A percentile compares a stretch with the other conserved stretches of the same genome.
Evolutionary conservation across 2,888 invertebrate genomes (phyloP).

Genomic region (Tribolium freemani): DNA sequence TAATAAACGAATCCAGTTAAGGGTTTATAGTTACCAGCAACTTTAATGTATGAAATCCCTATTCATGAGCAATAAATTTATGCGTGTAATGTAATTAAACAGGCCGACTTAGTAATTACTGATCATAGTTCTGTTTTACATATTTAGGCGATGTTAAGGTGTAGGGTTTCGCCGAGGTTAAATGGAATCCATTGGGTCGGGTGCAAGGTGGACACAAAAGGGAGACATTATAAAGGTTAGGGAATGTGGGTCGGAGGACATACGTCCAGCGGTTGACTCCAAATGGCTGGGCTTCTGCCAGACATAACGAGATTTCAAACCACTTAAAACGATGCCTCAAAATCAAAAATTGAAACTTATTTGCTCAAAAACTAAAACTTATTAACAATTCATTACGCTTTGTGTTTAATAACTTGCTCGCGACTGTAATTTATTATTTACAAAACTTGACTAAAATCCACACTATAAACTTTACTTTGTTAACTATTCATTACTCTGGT

Average conservation of each 20-base stretch:
- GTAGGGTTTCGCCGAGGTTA: slow-evolving; percentile 29
- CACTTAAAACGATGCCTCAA: background rate
- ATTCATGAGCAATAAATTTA: slow-evolving; percentile 47
- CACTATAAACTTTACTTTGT: background rate
- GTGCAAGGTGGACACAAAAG: slow-evolving; percentile 43
- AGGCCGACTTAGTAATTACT: slow-evolving; percentile 46
- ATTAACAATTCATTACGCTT: no score
- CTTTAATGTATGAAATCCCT: slow-evolving; percentile 40
- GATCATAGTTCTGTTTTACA: slow-evolving; percentile 45
- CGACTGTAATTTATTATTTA: background rate
- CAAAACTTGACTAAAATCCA: background rate
- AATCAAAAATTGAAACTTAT: no score
- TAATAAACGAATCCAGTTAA: slow-evolving; percentile 36
- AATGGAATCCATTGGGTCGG: slow-evolving; percentile 42
- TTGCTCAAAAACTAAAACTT: no score
- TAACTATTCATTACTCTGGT: no score
- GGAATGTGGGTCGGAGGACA: slow-evolving; percentile 46
- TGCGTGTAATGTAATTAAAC: slow-evolving; percentile 47
- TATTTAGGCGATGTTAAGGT: slow-evolving; percentile 38
- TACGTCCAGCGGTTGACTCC: slow-evolving; percentile 46
- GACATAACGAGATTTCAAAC: slow-evolving; percentile 20
- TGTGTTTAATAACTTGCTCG: no score
- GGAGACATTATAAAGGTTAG: slow-evolving; percentile 44
- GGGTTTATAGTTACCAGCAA: slow-evolving; percentile 32
- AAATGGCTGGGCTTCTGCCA: slow-evolving; percentile 38